Evolutionary conservation across 2,888 invertebrate species (phyloP).

Genomic region (Biston betularia): DNA sequence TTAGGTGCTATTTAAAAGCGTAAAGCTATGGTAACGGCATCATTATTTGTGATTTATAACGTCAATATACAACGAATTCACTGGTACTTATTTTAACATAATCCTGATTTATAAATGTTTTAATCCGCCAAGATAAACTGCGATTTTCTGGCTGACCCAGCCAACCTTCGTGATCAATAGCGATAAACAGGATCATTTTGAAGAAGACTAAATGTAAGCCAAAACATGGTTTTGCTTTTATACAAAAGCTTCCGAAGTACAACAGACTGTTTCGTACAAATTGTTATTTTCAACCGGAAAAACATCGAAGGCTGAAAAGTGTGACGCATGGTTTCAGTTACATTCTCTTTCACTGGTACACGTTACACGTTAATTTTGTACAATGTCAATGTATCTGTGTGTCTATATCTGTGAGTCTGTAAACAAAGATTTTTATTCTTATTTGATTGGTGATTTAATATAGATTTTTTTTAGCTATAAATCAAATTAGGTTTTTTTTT

Average conservation of each 20-base stretch:
- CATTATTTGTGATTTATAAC: constrained; percentile 11
- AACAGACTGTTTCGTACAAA: background rate
- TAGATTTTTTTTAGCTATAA: no score
- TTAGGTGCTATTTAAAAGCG: background rate
- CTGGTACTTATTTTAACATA: constrained; percentile 15
- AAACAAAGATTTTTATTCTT: no score
- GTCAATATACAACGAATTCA: constrained; percentile 16
- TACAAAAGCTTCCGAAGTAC: constrained; percentile 14
- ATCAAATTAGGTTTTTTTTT: no score
- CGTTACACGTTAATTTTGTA: no score
- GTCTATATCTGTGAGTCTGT: no score
- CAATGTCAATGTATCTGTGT: no score
- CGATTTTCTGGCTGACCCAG: constrained; percentile 24
- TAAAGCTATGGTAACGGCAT: constrained; percentile 6
- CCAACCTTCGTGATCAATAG: constrained; percentile 28
- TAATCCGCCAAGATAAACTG: constrained; percentile 23
- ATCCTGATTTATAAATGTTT: constrained; percentile 27
- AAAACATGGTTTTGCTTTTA: constrained; percentile 34
- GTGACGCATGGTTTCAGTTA: background rate
- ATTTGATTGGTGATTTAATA: no score
- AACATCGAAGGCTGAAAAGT: background rate
- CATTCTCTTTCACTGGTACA: background rate
- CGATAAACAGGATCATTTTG: constrained; percentile 28
- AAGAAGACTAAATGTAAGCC: constrained; percentile 13
- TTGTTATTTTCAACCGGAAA: background rate